Evolutionary conservation across 2,888 invertebrate genomes (phyloP).

Genomic region (Epinotia nisella): DNA sequence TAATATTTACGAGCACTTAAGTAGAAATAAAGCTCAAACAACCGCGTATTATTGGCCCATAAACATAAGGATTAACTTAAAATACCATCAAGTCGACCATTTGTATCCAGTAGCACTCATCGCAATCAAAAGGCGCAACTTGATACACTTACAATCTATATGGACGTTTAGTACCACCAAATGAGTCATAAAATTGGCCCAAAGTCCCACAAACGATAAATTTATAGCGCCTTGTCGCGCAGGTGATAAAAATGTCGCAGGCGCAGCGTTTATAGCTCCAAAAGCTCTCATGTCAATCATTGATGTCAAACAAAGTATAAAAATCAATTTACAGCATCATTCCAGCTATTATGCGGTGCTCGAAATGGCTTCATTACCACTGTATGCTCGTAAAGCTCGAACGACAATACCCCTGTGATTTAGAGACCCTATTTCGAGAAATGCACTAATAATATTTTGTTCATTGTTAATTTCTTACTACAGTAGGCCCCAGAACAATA

Average conservation of each 20-base stretch:
- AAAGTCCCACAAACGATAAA: slow-evolving; percentile 81
- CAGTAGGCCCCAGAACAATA: slow-evolving; percentile 76
- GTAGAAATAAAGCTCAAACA: slow-evolving; percentile 29
- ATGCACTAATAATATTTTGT: slow-evolving; percentile 73
- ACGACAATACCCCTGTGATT: slow-evolving; percentile 62
- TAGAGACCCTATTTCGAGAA: slow-evolving; percentile 67
- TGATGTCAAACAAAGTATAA: slow-evolving; percentile 84
- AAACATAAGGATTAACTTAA: slow-evolving; percentile 41
- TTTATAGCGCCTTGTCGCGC: slow-evolving; percentile 74
- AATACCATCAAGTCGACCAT: slow-evolving; percentile 30
- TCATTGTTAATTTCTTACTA: slow-evolving; percentile 79
- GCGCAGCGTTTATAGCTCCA: slow-evolving; percentile 56
- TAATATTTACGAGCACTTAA: slow-evolving; percentile 35
- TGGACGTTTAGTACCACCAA: slow-evolving; percentile 74
- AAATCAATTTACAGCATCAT: slow-evolving; percentile 79
- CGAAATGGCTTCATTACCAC: slow-evolving; percentile 80
- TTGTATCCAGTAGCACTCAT: slow-evolving; percentile 50
- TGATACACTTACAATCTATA: slow-evolving; percentile 65
- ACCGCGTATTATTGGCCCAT: slow-evolving; percentile 38
- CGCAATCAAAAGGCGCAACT: slow-evolving; percentile 62
- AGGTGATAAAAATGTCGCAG: slow-evolving; percentile 73
- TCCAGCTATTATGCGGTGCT: slow-evolving; percentile 71
- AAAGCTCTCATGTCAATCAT: slow-evolving; percentile 80
- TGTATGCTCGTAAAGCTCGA: slow-evolving; percentile 69
- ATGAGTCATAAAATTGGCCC: slow-evolving; percentile 82